A percentile compares a stretch with the other conserved stretches of the same genome.
phyloP scores from a whole-genome alignment of 2,888 invertebrate genomes.

The Mimachlamys varia region DNA sequence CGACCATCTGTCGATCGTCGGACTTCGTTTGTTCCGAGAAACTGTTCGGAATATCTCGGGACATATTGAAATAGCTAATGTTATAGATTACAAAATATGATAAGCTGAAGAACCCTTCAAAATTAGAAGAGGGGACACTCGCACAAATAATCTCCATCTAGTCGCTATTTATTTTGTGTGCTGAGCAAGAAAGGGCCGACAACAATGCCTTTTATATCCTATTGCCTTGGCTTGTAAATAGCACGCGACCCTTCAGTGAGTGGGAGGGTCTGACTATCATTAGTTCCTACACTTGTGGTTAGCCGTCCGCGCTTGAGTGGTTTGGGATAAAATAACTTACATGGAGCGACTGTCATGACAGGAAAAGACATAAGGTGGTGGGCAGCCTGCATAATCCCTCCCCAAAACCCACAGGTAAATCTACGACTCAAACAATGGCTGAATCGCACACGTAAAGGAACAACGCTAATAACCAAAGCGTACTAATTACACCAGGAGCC shows the following conservation, averaged over 20 bases:
- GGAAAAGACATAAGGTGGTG: slow-evolving; percentile 32
- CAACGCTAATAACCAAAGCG: background rate
- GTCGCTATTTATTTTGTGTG: slow-evolving; percentile 32
- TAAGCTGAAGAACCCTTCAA: slow-evolving; percentile 32
- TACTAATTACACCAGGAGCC: slow-evolving; percentile 6
- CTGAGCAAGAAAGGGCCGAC: slow-evolving; percentile 26
- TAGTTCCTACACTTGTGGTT: background rate
- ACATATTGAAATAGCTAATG: slow-evolving; percentile 28
- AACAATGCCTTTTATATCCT: slow-evolving; percentile 4
- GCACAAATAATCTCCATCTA: slow-evolving; percentile 31
- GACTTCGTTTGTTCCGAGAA: slow-evolving; percentile 35
- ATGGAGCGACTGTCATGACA: slow-evolving; percentile 22
- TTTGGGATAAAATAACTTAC: slow-evolving; percentile 9
- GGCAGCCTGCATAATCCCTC: slow-evolving; percentile 22
- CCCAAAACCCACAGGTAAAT: background rate
- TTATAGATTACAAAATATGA: slow-evolving; percentile 20
- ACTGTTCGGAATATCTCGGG: slow-evolving; percentile 31
- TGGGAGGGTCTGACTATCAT: background rate
- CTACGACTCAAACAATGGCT: background rate
- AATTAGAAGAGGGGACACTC: slow-evolving; percentile 31
- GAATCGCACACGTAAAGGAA: background rate
- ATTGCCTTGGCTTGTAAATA: background rate
- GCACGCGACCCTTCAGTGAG: slow-evolving; percentile 36
- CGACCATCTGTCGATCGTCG: slow-evolving; percentile 48
- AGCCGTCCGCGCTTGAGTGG: slow-evolving; percentile 25